A percentile compares a stretch with the other conserved stretches of the same genome.
These are phyloP conservation scores for Siniperca obscura DNA, from an alignment of 2,797 vertebrate genomes.

Conservation along the genomic window DNA sequence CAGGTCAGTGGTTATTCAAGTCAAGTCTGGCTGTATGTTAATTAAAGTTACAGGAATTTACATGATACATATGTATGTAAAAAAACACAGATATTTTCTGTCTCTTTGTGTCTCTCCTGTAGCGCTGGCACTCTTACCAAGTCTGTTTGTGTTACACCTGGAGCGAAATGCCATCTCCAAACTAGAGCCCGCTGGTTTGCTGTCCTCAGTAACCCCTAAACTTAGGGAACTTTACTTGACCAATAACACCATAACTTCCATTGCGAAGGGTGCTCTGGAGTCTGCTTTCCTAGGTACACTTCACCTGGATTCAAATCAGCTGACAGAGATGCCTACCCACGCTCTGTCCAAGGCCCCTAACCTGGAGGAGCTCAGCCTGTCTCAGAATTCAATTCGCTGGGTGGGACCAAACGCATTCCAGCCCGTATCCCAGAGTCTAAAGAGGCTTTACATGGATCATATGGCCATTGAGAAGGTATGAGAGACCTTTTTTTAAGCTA, in stretches of 20 bases:
- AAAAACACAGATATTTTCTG: not conserved
- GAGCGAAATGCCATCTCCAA: conserved; percentile 86
- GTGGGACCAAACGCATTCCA: conserved; percentile 83
- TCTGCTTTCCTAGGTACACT: conserved; percentile 85
- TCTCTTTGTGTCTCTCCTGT: conserved; percentile 32
- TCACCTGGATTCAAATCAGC: conserved; percentile 87
- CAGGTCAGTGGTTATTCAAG: conserved; percentile 60
- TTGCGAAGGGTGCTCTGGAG: conserved; percentile 80
- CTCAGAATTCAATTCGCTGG: conserved; percentile 84
- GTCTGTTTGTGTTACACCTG: conserved; percentile 90
- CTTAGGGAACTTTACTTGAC: conserved; percentile 88
- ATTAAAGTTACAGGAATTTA: not conserved
- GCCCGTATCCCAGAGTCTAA: conserved; percentile 84
- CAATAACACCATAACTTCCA: conserved; percentile 81
- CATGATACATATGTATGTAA: not conserved
- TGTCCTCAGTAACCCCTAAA: conserved; percentile 74
- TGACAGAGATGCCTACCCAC: conserved; percentile 85
- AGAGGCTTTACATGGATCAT: conserved; percentile 88
- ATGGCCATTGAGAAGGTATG: conserved; percentile 86
- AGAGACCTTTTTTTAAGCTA: not conserved
- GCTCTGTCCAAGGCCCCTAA: conserved; percentile 74
- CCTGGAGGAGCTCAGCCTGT: conserved; percentile 88
- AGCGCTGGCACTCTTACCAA: conserved; percentile 82
- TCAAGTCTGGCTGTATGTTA: not conserved
- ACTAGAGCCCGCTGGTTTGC: conserved; percentile 78